Evolutionary conservation across 1,140 invertebrate genomes (phyloP), one percentile per base, ranked within the genome.

Genomic region (Drosophila nikananu): DNA sequence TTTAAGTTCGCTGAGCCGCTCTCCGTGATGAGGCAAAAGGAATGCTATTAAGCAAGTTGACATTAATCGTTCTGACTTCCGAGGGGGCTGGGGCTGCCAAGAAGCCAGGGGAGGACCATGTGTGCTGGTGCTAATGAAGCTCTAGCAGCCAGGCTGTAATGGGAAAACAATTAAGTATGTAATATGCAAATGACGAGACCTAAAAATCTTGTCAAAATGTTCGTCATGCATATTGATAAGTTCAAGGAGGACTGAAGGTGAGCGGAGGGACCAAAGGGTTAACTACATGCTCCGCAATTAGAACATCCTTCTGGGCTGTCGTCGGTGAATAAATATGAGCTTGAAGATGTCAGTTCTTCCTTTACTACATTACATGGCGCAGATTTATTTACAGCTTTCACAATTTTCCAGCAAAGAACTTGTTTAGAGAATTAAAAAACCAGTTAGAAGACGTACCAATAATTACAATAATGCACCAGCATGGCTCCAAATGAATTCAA

Each of bases 21-120:
- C 77, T 60, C 60, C 62, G 67, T 68, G 64, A 72, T 54, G 52
- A 78, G 75, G 81, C 78, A 80, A 70, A 78, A 78, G 86, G 78
- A 90, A 89, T 86, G 86, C 82, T 86, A 91, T 90, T 90, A 90
- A 90, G 86, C 80, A 83, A 90, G 79, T 90, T 90, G 86, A 90
- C 86, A 90, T 90, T 90, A 90, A 90, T 90, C 86, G 86, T 74
- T 79, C 63, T 91, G 86, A 91, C 86, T 91, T 90, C 49, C 39
- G n/a, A 39, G 12, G 59, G 12, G 8, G 32, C 4, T 4, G 32
- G 0, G 10, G 51, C 27, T 19, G 30, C 13, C 52, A 23, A 57
- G 35, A 54, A 55, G 51, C 25, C 41, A 39, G 23, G 23, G 23
- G 10, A 23, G 21, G 21, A 37, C 46, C 65, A 75, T 63, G 65